These are phyloP conservation scores for Enteromius fasciolatus DNA, from an alignment of 2,797 vertebrate species.

Conservation along the genomic window DNA sequence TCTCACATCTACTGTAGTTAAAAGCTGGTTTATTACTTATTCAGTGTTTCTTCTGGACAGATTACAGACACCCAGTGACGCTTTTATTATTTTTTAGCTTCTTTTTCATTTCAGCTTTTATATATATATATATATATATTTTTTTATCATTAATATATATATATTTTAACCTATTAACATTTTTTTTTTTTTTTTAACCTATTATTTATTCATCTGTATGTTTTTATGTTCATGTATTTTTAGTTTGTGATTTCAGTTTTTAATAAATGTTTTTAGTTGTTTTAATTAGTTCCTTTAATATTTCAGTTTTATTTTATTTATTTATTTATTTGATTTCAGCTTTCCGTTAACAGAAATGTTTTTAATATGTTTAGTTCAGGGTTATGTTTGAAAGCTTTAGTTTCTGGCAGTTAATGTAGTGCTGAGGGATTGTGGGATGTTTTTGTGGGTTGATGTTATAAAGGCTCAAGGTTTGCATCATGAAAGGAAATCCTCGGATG, in stretches of 20 bases:
- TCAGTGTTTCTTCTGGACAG: background rate
- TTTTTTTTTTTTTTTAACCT: no score
- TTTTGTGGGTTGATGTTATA: background rate
- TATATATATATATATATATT: no score
- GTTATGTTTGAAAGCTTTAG: fast-evolving
- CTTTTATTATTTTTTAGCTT: no score
- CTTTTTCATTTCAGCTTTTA: no score
- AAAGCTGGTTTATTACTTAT: conserved; percentile 26
- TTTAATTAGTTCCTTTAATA: background rate
- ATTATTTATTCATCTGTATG: background rate
- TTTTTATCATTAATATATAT: no score
- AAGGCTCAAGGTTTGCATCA: background rate
- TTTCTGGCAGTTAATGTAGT: background rate
- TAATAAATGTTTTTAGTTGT: background rate
- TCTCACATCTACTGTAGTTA: background rate
- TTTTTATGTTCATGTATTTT: background rate
- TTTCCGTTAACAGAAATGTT: background rate
- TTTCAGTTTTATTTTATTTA: background rate
- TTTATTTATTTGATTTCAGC: background rate
- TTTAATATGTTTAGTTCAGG: background rate
- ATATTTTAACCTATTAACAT: no score
- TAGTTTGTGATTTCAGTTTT: background rate
- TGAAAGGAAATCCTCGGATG: background rate
- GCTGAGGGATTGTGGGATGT: conserved; percentile 10
- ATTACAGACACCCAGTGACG: background rate